Evolutionary conservation across 2,888 invertebrate species (phyloP), one percentile per base, ranked within the genome.

Genomic region (Carpatolechia fugitivella): DNA sequence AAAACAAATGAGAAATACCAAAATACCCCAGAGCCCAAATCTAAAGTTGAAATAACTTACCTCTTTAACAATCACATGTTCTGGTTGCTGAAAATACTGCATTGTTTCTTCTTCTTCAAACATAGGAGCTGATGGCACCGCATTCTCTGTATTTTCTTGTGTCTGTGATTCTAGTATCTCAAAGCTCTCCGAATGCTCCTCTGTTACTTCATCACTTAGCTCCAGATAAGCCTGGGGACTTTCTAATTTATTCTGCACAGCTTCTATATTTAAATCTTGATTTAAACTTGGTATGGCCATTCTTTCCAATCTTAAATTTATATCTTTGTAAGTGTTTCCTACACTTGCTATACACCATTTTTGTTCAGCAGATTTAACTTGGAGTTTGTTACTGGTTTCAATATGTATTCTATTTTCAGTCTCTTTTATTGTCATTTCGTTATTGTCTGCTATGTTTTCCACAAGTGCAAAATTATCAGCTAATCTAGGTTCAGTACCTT

Each of bases 61-160:
- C 56, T 64, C 56, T 24, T 52, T 44, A 14, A 4, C 3, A 24
- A 59, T 53, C 14, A 61, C 49, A 48, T 69, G 63, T 55, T 64
- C 48, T 16, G 36, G 16, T 54, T 44, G 55, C 53, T 51, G 44
- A 18, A 48, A 5, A 18, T 16, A 33, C 33, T 38, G 16, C 54
- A 16, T 54, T 29, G 56, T 49, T 1, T 56, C 54, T 38, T 67
- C 61, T 53, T 73, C 75, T 52, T 79, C 76, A 57, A 82, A 72
- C 24, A 78, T 58, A 13, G 89, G 89, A 4, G 89, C 89, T 33
- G 88, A 83, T 20, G 89, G 89, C 31, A 56, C n/a, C 16, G 60
- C 24, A 56, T 62, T 57, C 55, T 69, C 68, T 40, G 40, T 16
- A n/a, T 18, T 13, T 24, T 33, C 38, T 49, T 57, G 53, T 8